Evolutionary conservation across 2,888 invertebrate genomes (phyloP), one percentile per base, ranked within the genome.

Genomic region (Nasonia oneida): DNA sequence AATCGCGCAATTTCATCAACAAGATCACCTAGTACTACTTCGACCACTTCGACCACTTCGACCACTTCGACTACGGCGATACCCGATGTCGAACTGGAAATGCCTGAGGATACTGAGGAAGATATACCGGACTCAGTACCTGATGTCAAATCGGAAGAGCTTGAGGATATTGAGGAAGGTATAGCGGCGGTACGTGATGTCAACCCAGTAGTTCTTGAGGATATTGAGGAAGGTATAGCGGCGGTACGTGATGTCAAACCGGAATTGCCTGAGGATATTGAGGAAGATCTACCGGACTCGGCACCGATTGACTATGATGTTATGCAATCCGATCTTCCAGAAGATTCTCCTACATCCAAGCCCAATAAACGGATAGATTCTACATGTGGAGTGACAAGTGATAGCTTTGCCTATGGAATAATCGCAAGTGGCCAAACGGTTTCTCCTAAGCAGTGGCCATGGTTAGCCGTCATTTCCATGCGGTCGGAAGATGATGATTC

Each of bases 381-480:
- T 10, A 70, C 79, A 14, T 87, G 87, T 53, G 86, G 87, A 18
- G 57, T 78, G 15, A 79, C n/a, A 12, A 70, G 70, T 23, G 74
- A n/a, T 93, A 57, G 89, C 37, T 37, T 93, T 6, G 88, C 90
- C 2, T 90, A 90, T 14, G 93, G 93, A 37, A 4, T 2, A 37
- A 37, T 37, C 0, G 64, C 29, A 29, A 29, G 29, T 29, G 29
- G 1, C 29, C 29, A 94, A 6, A 93, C 93, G 0, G 92, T 93
- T 23, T 84, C 64, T 0, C 91, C 89, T 1, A 95, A 95, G 33
- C 37, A 37, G 29, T 95, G 96, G 95, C 96, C 96, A 0, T 96
- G 96, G 96, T 90, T 96, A 79, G 95, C 94, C 0, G 96, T 96
- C 0, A 94, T 96, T 42, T 96, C 95, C 89, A 93, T 95, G 79